Evolutionary conservation across 2,113 vertebrate genomes (phyloP), one percentile per base, ranked within the genome.

Genomic region (Ophthalmolycus amberensis): DNA sequence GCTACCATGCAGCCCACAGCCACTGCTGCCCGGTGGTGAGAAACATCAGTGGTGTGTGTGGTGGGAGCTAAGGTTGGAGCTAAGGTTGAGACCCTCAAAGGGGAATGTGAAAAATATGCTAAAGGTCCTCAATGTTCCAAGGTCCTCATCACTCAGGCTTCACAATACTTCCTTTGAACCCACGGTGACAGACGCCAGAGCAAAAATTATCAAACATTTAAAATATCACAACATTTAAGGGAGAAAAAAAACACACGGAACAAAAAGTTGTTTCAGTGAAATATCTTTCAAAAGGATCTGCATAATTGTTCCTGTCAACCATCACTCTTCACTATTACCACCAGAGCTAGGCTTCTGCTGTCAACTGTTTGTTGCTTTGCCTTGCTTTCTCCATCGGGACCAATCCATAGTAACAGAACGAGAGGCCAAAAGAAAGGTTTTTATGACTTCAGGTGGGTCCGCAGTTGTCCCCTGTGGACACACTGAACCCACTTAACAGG

Each of bases 81-180:
- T 82, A 77, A 70, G 84, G 85, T 78, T 85, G 86, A 92, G 89
- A 92, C 89, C 90, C 91, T 92, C 85, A 91, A 86, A 90, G 88
- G 85, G 90, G 90, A 94, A 94, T 94, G 88, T 88, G 79, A 94
- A 93, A 93, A 92, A 94, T 94, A 89, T 92, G 90, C 91, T 90
- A 85, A 92, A 93, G 92, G 90, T 93, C 93, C 93, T 92, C 90
- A 60, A 87, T 91, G 91, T 93, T 93, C 93, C 82, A 88, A 54
- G 79, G 83, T 70, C 77, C 68, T 81, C 70, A 79, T 88, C 77
- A 82, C 71, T 88, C 68, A 66, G 71, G 64, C 77, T 84, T 91
- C 79, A 65, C 63, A 25, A 84, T 80, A 71, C 74, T 40, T 50
- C 50, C 64, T 76, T 50, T 67, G 60, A 72, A 38, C 37, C 48